Conservation (phyloP, 2,888 invertebrate genomes). For the Chouioia cunea region DNA sequence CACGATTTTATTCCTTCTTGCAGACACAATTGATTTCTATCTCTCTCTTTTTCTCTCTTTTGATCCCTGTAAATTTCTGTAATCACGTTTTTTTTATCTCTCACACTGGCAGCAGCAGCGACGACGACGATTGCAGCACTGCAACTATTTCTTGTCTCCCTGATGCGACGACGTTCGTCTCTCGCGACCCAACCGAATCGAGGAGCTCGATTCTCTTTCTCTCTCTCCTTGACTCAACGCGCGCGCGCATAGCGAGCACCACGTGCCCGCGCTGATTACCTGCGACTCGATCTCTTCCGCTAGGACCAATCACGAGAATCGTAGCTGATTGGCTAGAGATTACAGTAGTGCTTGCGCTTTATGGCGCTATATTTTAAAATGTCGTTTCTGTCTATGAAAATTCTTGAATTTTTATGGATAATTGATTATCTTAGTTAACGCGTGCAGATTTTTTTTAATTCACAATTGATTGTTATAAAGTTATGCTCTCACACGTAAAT, state of each 20-base stretch:
- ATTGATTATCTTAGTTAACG: no score
- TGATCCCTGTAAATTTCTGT: no score
- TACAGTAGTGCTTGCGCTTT: conserved; percentile 13
- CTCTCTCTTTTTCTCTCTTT: no score
- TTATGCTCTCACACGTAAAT: no score
- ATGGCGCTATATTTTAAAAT: no score
- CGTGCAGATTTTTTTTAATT: no score
- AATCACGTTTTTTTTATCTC: conserved; percentile 26
- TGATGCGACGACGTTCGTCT: conserved; percentile 27
- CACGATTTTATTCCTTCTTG: no score
- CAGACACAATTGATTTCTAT: no score
- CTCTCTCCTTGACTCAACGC: conserved; percentile 11
- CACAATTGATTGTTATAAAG: no score
- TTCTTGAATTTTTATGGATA: no score
- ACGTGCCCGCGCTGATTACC: conserved; percentile 21
- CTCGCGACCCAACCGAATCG: conserved; percentile 26
- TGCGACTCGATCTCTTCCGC: conserved; percentile 9
- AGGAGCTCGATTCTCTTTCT: conserved; percentile 5
- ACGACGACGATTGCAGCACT: background rate
- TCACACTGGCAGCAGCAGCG: conserved; percentile 4
- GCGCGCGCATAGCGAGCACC: conserved; percentile 20
- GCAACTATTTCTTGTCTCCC: background rate
- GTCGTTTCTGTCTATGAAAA: no score
- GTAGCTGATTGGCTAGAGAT: conserved; percentile 13
- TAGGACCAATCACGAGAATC: background rate